Percentiles rank a stretch among this genome's conserved stretches.
Evolutionary conservation across 2,888 invertebrate species (phyloP).

Genomic region (Ariolimax columbianus): DNA sequence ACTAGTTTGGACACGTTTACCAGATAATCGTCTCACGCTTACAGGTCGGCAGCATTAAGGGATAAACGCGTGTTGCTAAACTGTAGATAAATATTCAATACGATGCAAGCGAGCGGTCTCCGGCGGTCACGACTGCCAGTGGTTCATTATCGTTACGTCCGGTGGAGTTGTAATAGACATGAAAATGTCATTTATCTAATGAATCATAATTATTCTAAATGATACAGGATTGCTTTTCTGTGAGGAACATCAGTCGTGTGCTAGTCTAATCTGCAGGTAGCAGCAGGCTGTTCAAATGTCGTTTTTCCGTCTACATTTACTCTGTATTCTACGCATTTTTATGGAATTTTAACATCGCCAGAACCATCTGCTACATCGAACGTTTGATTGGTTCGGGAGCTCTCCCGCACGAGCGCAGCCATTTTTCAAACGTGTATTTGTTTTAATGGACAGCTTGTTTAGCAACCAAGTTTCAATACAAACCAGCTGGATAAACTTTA

Average conservation of each 20-base stretch:
- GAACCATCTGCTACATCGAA: conserved; percentile 4
- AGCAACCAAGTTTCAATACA: too few relatives aligned
- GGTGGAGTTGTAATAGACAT: too few relatives aligned
- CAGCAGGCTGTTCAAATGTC: not conserved
- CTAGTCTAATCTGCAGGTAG: not conserved
- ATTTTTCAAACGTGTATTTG: conserved; percentile 11
- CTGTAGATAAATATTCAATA: too few relatives aligned
- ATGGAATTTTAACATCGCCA: not conserved
- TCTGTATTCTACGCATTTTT: not conserved
- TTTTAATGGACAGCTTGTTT: conserved; percentile 5
- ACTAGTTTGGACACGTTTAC: not conserved
- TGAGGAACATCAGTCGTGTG: not conserved
- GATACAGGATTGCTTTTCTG: not conserved
- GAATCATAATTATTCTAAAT: not conserved
- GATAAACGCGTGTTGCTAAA: too few relatives aligned
- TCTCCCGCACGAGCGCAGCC: conserved; percentile 7
- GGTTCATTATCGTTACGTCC: too few relatives aligned
- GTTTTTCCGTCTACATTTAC: not conserved
- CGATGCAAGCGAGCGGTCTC: too few relatives aligned
- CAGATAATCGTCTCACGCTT: not conserved
- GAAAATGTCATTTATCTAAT: too few relatives aligned
- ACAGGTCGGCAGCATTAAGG: too few relatives aligned
- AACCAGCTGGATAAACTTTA: too few relatives aligned
- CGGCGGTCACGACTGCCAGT: too few relatives aligned
- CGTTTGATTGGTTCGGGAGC: conserved; percentile 16